phyloP scores from a whole-genome alignment of 2,797 vertebrate genomes.

The Pogonophryne albipinna region DNA sequence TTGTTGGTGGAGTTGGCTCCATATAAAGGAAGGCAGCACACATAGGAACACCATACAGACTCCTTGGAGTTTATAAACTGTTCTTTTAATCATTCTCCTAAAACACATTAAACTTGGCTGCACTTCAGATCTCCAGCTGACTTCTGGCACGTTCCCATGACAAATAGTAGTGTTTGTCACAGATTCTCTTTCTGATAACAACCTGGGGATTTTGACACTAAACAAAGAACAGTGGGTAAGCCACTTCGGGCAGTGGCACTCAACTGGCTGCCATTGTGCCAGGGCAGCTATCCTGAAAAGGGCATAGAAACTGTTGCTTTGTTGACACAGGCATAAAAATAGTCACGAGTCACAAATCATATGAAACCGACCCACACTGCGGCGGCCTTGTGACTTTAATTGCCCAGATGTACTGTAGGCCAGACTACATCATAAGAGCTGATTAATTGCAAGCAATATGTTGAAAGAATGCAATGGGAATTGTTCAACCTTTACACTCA shows the following conservation, averaged over 20 bases:
- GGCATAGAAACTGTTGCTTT: conserved; percentile 51
- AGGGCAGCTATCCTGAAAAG: conserved; percentile 50
- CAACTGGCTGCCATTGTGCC: conserved; percentile 40
- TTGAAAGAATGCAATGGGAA: conserved; percentile 66
- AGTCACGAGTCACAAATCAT: conserved; percentile 60
- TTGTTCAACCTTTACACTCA: conserved; percentile 60
- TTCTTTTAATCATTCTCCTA: conserved; percentile 74
- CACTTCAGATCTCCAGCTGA: conserved; percentile 58
- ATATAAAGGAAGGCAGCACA: conserved; percentile 37
- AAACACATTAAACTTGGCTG: conserved; percentile 50
- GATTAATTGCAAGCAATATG: conserved; percentile 53
- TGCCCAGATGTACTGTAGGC: conserved; percentile 21
- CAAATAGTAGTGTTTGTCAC: conserved; percentile 68
- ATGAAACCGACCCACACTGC: conserved; percentile 35
- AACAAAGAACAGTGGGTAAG: conserved; percentile 58
- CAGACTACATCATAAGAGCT: conserved; percentile 32
- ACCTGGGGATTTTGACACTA: conserved; percentile 62
- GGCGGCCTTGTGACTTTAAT: conserved; percentile 58
- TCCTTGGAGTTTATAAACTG: conserved; percentile 60
- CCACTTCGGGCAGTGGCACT: conserved; percentile 54
- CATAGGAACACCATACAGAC: conserved; percentile 39
- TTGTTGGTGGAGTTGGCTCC: conserved; percentile 42
- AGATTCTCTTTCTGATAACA: conserved; percentile 62
- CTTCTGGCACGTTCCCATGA: conserved; percentile 70
- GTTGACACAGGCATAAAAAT: conserved; percentile 62